Conservation (phyloP, 1,140 invertebrate genomes). For the Drosophila ananassae region DNA sequence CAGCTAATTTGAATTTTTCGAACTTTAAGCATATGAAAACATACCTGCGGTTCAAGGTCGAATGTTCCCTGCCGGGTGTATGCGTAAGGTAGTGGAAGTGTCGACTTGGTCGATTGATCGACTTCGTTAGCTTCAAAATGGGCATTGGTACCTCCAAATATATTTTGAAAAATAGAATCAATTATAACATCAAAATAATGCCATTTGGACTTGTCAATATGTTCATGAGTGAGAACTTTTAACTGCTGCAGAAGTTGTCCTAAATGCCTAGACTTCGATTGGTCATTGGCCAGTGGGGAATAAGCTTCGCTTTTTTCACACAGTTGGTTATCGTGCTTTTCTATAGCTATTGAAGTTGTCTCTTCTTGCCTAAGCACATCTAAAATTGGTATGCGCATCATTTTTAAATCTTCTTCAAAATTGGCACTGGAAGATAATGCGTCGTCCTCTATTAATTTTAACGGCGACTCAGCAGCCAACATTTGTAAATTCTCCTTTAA, state of each 20-base stretch:
- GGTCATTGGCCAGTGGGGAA: neutral
- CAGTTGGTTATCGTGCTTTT: neutral
- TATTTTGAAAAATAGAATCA: slow-evolving; percentile 7
- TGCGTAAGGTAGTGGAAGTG: neutral
- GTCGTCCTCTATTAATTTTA: slow-evolving; percentile 63
- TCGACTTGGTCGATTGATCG: neutral
- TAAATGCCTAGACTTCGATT: slow-evolving; percentile 4
- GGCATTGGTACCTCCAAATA: neutral
- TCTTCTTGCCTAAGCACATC: slow-evolving; percentile 9
- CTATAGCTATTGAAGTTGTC: neutral
- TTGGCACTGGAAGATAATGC: slow-evolving; percentile 24
- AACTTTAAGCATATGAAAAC: neutral
- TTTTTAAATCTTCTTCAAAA: slow-evolving; percentile 59
- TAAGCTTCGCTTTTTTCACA: neutral
- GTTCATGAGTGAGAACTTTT: slow-evolving; percentile 18
- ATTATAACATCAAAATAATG: slow-evolving; percentile 39
- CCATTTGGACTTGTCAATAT: slow-evolving; percentile 38
- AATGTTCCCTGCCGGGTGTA: slow-evolving; percentile 65
- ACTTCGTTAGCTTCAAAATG: neutral
- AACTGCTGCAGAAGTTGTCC: slow-evolving; percentile 26
- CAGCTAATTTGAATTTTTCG: too few relatives aligned
- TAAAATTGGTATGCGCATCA: slow-evolving; percentile 49
- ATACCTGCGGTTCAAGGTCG: slow-evolving; percentile 54
- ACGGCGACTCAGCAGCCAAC: slow-evolving; percentile 59
- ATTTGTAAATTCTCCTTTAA: slow-evolving; percentile 56